Evolutionary conservation across 2,113 vertebrate species (phyloP), one percentile per base, ranked within the genome.

Genomic region (Triplophysa siluroides): DNA sequence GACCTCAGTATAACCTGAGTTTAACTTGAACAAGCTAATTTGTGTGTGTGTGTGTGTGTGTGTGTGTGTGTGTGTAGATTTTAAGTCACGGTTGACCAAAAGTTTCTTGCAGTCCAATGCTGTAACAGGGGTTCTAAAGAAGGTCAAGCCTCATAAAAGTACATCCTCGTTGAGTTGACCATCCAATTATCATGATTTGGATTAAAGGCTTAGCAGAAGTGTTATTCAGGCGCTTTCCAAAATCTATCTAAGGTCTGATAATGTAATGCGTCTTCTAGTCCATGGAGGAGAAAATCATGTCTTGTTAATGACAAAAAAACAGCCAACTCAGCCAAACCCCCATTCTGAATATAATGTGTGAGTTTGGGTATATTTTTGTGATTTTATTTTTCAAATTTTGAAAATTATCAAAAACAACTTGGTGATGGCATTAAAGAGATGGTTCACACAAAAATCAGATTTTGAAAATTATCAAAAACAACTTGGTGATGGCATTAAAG

Each of bases 101-200:
- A 73, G 29, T 73, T 58, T 58, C 29, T 38, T 58, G 19, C 52
- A 73, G 33, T 45, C 21, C 72, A 45, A 5, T 23, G 10, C 38
- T 45, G 33, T 45, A 47, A 75, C 23, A 26, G 41, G 16, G 18
- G 5, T 56, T 56, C 18, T 19, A 56, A 19, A 19, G 71, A 73
- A 73, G 71, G 71, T 73, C 71, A 75, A 75, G 58, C 62, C 38
- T 75, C 38, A 75, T 75, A 62, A 62, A 75, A 62, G 56, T 75
- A 75, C n/a, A 62, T 45, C 56, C 38, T 18, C 56, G 47, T n/a
- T 38, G 72, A 62, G 58, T 75, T 60, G 41, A 47, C 58, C 72
- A 47, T 61, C 72, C n/a, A 38, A 62, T 75, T 75, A 75, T 75
- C 72, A 75, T 21, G 41, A 62, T 75, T 62, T 75, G 56, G 72